Evolutionary conservation across 2,888 invertebrate species (phyloP).

Genomic region (Parapristionchus giblindavisi): DNA sequence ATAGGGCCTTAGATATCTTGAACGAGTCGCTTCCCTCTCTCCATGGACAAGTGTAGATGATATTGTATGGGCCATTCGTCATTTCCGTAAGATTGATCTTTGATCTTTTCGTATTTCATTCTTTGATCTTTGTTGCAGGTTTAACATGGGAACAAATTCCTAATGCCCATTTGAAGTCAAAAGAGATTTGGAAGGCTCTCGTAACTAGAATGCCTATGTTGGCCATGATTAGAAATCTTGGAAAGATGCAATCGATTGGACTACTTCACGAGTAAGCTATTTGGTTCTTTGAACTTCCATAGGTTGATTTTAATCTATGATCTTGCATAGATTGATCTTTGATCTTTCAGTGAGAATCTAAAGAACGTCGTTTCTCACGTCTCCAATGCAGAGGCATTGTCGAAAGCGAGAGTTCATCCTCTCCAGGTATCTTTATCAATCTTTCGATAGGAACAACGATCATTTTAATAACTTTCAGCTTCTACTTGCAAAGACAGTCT

Average conservation of each 20-base stretch:
- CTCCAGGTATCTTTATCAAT: too few species aligned
- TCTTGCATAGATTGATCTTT: not conserved
- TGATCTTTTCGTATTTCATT: too few species aligned
- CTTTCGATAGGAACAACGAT: conserved; percentile 37
- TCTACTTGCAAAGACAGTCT: conserved; percentile 68
- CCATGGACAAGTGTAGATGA: conserved; percentile 44
- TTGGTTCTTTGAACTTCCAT: not conserved
- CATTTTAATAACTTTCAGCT: conserved; percentile 34
- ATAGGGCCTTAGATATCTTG: conserved; percentile 51
- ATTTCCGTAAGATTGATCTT: conserved; percentile 40
- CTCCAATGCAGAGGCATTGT: conserved; percentile 59
- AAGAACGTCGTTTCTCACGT: conserved; percentile 56
- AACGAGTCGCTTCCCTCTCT: conserved; percentile 48
- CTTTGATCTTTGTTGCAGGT: conserved; percentile 67
- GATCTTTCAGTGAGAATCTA: conserved; percentile 45
- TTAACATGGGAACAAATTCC: conserved; percentile 79
- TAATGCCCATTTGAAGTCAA: conserved; percentile 76
- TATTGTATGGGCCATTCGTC: conserved; percentile 46
- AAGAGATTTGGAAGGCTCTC: conserved; percentile 69
- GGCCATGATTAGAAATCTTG: conserved; percentile 71
- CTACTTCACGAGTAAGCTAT: conserved; percentile 45
- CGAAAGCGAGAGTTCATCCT: conserved; percentile 70
- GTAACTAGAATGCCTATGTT: conserved; percentile 71
- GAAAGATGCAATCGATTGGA: conserved; percentile 69
- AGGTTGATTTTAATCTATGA: not conserved